A percentile compares a stretch with the other conserved stretches of the same genome.
phyloP scores from a whole-genome alignment of 2,113 vertebrate species.

The Paraplagusia blochii region DNA sequence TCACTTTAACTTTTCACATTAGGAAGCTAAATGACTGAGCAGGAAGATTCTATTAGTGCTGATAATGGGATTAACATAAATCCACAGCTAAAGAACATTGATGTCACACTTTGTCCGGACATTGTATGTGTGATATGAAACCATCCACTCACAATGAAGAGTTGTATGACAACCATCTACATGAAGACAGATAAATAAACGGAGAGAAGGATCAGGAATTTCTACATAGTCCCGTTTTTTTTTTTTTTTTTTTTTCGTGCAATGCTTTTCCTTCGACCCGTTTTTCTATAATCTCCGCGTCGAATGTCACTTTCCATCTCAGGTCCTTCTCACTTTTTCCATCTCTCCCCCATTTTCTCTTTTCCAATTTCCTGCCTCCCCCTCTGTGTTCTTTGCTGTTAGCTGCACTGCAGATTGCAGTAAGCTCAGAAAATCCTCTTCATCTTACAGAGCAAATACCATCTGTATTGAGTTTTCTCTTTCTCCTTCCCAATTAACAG shows the following conservation, averaged over 20 bases:
- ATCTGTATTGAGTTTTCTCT: conserved; percentile 61
- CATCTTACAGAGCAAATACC: conserved; percentile 70
- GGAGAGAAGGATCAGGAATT: not conserved
- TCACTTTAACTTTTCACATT: conserved; percentile 65
- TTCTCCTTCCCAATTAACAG: conserved; percentile 55
- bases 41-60: conserved; percentile 52
- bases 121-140: not conserved
- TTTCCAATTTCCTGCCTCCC: conserved; percentile 62
- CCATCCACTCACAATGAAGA: not conserved
- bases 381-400: conserved; percentile 31
- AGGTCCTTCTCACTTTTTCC: conserved; percentile 17
- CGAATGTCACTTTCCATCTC: conserved; percentile 40
- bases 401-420: conserved; percentile 61
- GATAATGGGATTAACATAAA: conserved; percentile 54
- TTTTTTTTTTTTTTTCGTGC: conserved; percentile 6
- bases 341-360: conserved; percentile 37
- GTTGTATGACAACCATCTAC: too few species aligned
- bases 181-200: not conserved
- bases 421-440: conserved; percentile 68
- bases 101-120: conserved; percentile 7
- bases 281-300: conserved; percentile 15
- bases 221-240: conserved; percentile 1
- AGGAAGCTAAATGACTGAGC: conserved; percentile 62
- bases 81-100: not conserved
- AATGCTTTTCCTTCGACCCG: conserved; percentile 3